Evolutionary conservation across 2,113 vertebrate genomes (phyloP), one percentile per base, ranked within the genome.

Genomic region (Gymnogyps californianus): DNA sequence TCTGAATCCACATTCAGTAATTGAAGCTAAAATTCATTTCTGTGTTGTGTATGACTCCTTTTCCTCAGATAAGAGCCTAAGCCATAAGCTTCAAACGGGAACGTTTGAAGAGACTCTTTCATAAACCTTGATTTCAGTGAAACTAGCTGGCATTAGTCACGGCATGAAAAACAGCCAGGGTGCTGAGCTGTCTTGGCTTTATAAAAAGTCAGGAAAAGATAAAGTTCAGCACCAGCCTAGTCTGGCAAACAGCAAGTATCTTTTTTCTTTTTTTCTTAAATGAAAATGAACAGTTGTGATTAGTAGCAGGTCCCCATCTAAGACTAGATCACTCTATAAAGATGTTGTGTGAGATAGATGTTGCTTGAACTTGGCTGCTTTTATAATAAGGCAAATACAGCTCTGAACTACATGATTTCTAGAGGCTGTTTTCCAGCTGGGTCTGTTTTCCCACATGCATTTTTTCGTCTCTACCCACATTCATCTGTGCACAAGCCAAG

Each of bases 121-220:
- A 94, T 46, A 96, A 96, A 79, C 24, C 52, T 72, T 85, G 61
- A 85, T 76, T 91, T 87, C 61, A 72, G 31, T 83, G 42, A 93
- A 83, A 78, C 3, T 55, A 71, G n/a, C 11, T 84, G 74, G 47
- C 29, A 75, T 85, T 91, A 87, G 24, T 72, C 44, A 85, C 1
- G 4, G 26, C 28, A 65, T n/a, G 52, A 91, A 64, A 78, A 82
- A 26, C 42, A 94, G 34, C 11, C 32, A 82, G 62, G 32, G 7
- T 82, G 29, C 20, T 94, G 49, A 91, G 22, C 17, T 91, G 10
- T 32, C 59, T 87, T 67, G 57, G 57, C 61, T 89, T 89, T 78
- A 75, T 46, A 44, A 72, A 58, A 94, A 95, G 57, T 64, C 57
- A 69, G 57, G 42, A 84, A 89, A 71, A 79, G 59, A 93, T 18